Evolutionary conservation across 2,113 vertebrate genomes (phyloP).

Genomic region (Murina feae): DNA sequence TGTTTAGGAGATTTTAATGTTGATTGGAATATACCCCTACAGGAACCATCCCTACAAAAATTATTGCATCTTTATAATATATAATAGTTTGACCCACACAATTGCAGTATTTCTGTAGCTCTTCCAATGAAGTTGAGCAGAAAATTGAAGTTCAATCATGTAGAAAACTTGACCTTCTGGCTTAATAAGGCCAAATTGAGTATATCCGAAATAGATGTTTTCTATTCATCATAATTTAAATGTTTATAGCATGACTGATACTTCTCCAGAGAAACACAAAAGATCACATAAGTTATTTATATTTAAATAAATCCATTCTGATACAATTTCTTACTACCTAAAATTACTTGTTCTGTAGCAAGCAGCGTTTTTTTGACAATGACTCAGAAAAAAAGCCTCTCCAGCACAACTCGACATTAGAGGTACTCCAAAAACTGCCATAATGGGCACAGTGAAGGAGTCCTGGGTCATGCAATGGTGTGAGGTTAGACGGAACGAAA

Average conservation of each 20-base stretch:
- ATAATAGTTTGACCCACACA: neutral
- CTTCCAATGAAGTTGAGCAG: neutral
- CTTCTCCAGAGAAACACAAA: conserved; percentile 14
- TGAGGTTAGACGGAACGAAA: neutral
- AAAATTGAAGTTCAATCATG: conserved; percentile 8
- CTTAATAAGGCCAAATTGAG: neutral
- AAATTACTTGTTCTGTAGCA: neutral
- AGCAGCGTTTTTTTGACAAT: neutral
- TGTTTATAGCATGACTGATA: conserved; percentile 13
- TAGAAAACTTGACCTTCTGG: conserved; percentile 33
- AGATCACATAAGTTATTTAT: neutral
- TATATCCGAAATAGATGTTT: conserved; percentile 31
- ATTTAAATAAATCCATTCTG: conserved; percentile 1
- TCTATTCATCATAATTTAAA: conserved; percentile 22
- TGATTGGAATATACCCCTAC: neutral
- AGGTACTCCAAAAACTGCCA: neutral
- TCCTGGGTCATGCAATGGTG: neutral
- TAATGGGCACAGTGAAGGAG: neutral
- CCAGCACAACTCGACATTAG: neutral
- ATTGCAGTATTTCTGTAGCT: neutral
- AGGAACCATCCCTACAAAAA: neutral
- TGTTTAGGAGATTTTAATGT: neutral
- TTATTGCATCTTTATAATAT: neutral
- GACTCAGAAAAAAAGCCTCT: neutral
- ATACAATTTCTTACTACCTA: neutral